These are phyloP conservation scores for Antheraea assamensis DNA, from an alignment of 2,888 invertebrate species.

Conservation along the genomic window DNA sequence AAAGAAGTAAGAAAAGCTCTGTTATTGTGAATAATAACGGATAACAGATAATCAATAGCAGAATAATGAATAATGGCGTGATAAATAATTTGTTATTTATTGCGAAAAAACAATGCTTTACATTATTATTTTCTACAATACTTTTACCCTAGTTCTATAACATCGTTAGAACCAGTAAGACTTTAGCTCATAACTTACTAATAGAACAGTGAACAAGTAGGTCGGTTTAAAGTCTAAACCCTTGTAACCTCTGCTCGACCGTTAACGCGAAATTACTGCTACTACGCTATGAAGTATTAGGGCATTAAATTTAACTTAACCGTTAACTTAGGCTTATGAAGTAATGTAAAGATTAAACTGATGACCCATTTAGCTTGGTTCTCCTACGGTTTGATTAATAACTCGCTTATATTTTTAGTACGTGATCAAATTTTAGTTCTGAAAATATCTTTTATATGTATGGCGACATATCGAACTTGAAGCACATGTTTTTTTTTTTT, in stretches of 20 bases:
- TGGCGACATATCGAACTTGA: no score
- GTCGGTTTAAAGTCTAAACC: not conserved
- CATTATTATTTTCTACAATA: no score
- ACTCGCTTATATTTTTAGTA: not conserved
- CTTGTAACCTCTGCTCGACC: constrained; percentile 4
- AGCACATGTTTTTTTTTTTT: no score
- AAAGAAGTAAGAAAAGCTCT: no score
- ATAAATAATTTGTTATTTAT: no score
- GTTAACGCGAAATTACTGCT: constrained; percentile 3
- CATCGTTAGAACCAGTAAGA: not conserved
- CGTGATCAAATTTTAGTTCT: no score
- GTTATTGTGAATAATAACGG: no score
- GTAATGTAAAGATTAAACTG: constrained; percentile 8
- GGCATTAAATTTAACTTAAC: constrained; percentile 10
- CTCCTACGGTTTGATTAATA: not conserved
- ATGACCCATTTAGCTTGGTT: not conserved
- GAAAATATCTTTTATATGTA: no score
- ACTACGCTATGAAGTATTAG: constrained; percentile 8
- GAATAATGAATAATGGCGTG: no score
- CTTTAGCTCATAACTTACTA: not conserved
- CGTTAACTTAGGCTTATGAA: not conserved
- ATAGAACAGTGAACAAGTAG: not conserved
- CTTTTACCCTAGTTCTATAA: not conserved
- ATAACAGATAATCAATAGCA: no score
- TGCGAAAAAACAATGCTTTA: no score